A percentile compares a stretch with the other conserved stretches of the same genome.
Evolutionary conservation across 1,140 invertebrate genomes (phyloP).

Genomic region (Lycorma delicatula): DNA sequence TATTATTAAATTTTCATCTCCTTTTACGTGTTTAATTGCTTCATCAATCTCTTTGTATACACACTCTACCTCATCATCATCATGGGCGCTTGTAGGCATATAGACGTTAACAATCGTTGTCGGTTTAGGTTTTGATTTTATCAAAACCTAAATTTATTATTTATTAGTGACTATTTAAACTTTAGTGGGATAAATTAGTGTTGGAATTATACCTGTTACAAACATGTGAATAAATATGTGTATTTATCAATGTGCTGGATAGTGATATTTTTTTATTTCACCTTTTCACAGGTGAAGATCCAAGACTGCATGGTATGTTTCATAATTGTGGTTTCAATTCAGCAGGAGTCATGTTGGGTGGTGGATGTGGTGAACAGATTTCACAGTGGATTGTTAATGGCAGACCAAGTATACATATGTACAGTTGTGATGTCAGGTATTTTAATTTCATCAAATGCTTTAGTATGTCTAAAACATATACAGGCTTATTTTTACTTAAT

Average conservation of each 20-base stretch:
- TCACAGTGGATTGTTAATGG: constrained; percentile 76
- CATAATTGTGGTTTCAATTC: constrained; percentile 84
- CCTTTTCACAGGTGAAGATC: constrained; percentile 47
- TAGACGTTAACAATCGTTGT: no score
- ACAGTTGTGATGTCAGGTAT: constrained; percentile 67
- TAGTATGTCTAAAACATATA: neutral
- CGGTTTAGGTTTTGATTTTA: no score
- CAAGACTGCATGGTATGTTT: constrained; percentile 54
- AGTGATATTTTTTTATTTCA: no score
- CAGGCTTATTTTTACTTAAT: neutral
- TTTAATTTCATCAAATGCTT: constrained; percentile 1
- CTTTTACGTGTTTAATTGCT: no score
- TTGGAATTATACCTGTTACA: neutral
- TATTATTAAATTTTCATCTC: no score
- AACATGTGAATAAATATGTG: neutral
- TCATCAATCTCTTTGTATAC: no score
- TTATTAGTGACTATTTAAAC: no score
- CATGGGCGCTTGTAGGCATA: no score
- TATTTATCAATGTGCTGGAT: neutral
- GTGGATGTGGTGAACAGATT: constrained; percentile 73
- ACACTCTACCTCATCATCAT: no score
- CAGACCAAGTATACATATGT: constrained; percentile 75
- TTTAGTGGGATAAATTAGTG: neutral
- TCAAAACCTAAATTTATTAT: no score
- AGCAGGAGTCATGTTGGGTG: constrained; percentile 82